Evolutionary conservation across 2,113 vertebrate species (phyloP), one percentile per base, ranked within the genome.

Genomic region (Poeciliopsis prolifica): DNA sequence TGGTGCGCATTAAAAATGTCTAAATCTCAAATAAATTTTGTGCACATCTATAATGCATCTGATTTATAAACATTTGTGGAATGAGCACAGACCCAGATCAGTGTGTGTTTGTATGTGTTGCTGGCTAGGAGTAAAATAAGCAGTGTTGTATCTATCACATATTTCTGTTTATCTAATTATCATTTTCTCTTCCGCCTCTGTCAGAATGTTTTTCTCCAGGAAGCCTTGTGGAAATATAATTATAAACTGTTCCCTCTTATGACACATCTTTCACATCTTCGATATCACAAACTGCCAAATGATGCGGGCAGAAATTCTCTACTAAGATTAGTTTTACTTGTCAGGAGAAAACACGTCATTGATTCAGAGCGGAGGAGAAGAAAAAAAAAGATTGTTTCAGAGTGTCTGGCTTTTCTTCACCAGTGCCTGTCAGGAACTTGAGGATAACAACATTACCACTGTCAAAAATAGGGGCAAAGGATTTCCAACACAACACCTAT

Each of bases 91-190:
- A 67, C 65, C 37, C 51, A 65, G 19, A 70, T 5, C 37, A 17
- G 0, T 30, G 42, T 65, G 69, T 29, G 51, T 9, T 7, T 58
- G 24, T 58, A 54, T 75, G 62, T 30, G 68, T 13, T 29, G 24
- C 17, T 11, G 22, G 35, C n/a, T 14, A 5, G 28, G 54, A 65
- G 28, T 26, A 51, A 62, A 68, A 68, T 12, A 35, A 15, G 4
- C 60, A 42, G 19, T 0, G 24, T 13, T 29, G 65, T 44, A 37
- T 37, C 24, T 74, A 67, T 62, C 24, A 28, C 67, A 40, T 75
- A 40, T 69, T 73, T 78, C 61, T 84, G 72, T 83, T 79, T 13
- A 60, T 87, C 69, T 79, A 75, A 86, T 84, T 70, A 86, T 79
- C 60, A 81, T 85, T 65, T 71, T 31, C 78, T 61, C 54, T 22